Base-by-base conservation (phyloP, 2,888 invertebrate genomes). In the Pandemis heparana region DNA sequence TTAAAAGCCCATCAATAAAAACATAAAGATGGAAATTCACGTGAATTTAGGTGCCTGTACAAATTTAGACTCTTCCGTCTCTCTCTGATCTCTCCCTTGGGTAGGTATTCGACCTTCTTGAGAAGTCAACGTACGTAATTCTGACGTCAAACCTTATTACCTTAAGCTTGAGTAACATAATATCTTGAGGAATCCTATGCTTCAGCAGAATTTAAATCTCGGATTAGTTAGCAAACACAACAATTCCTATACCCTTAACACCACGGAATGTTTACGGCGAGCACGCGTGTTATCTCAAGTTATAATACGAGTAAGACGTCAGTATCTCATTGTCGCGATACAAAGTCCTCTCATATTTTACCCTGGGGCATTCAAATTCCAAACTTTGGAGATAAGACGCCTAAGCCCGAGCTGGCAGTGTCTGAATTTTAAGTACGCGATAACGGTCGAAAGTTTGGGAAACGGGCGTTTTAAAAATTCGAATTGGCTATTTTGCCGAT, bases 381-480 rank as follows among this genome's bases (percentile, higher is more conserved):
- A 74, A 90, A 90, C 89, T 91, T 89, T 82, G 79, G 82, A 90
- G 91, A 91, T 90, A 91, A 90, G 89, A 86, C 81, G 77, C 80
- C 85, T 89, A 88, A 89, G 86, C 88, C 85, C 83, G 84, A 82
- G 86, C 81, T 82, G 77, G 75, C 76, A 80, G 65, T 60, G 48
- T 65, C 74, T 74, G 70, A 74, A 74, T 74, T 70, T 69, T 74
- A 74, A 70, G 69, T 60, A 53, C 64, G 23, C 63, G 69, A 73
- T 64, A 74, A 65, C 60, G 70, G 64, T 51, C 12, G 48, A 32
- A 43, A 46, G 43, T 63, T 46, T 23, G 23, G 8, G n/a, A 23
- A 56, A 56, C 23, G 6, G 4, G 23, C 12, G 23, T 23, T 56
- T 56, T 23, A 23, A 56, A 51, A 56, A 23, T 53, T 53, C 18